These are phyloP conservation scores for Pantelozetes paolii DNA, from an alignment of 2,888 invertebrate genomes.

Conservation along the genomic window DNA sequence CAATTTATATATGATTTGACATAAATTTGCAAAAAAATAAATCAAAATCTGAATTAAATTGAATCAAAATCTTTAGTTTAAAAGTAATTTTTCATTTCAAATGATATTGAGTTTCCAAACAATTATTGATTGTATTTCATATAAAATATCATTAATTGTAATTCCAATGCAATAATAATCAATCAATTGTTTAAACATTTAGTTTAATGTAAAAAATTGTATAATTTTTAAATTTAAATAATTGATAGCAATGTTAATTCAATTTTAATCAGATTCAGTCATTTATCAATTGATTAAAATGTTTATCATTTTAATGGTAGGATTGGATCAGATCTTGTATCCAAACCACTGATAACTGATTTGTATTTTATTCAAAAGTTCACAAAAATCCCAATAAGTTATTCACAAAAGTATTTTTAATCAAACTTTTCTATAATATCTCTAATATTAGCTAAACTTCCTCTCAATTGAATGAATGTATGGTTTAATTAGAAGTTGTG, in stretches of 20 bases:
- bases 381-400: slow-evolving; percentile 14
- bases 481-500: slow-evolving; percentile 37
- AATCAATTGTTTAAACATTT: not conserved
- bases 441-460: not conserved
- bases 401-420: not conserved
- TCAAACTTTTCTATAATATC: slow-evolving; percentile 8
- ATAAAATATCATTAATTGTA: too few species aligned
- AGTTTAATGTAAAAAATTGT: not conserved
- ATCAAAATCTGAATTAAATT: too few species aligned
- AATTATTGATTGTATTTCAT: too few species aligned
- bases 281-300: not conserved
- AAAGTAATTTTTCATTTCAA: too few species aligned
- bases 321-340: not conserved
- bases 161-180: not conserved
- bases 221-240: slow-evolving; percentile 20
- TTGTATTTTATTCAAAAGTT: not conserved
- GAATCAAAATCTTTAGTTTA: too few species aligned
- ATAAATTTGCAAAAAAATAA: too few species aligned
- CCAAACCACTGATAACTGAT: not conserved
- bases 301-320: not conserved
- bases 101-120: too few species aligned
- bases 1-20: too few species aligned
- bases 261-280: slow-evolving; percentile 10
- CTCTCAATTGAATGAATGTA: slow-evolving; percentile 7
- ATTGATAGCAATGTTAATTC: slow-evolving; percentile 4